phyloP scores from a whole-genome alignment of 1,140 invertebrate species.

The Hestina assimilis region DNA sequence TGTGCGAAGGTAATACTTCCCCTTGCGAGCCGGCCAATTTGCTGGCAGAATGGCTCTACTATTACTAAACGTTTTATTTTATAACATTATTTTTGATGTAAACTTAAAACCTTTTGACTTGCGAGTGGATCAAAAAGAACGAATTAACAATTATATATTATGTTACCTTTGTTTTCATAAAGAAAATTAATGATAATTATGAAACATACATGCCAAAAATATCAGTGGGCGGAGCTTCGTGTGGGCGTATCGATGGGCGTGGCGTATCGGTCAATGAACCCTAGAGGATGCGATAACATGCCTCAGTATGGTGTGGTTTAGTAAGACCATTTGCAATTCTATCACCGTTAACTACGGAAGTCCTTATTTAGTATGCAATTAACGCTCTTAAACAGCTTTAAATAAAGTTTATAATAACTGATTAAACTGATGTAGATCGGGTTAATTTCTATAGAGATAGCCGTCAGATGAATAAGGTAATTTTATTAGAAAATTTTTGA shows the following conservation, averaged over 20 bases:
- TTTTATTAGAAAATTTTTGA: not conserved
- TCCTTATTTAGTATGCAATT: slow-evolving; percentile 10
- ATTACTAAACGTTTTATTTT: no score
- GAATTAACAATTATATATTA: no score
- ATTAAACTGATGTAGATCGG: not conserved
- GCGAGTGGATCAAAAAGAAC: no score
- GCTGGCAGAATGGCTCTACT: no score
- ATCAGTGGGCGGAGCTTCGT: slow-evolving; percentile 47
- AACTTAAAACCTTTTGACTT: no score
- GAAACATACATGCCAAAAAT: slow-evolving; percentile 20
- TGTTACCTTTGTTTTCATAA: no score
- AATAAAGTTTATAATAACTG: not conserved
- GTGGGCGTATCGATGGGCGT: slow-evolving; percentile 56
- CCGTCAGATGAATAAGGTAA: not conserved
- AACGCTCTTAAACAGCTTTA: not conserved
- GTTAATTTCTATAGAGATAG: slow-evolving; percentile 2
- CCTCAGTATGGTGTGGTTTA: slow-evolving; percentile 42
- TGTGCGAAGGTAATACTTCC: no score
- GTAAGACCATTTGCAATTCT: slow-evolving; percentile 58
- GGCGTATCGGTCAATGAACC: slow-evolving; percentile 51
- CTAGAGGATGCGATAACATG: slow-evolving; percentile 32
- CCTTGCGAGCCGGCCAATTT: no score
- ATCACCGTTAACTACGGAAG: slow-evolving; percentile 33
- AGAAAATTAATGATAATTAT: slow-evolving; percentile 1
- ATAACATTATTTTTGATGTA: no score